Base-by-base conservation (phyloP, 2,888 invertebrate genomes). In the Ceriagrion tenellum region DNA sequence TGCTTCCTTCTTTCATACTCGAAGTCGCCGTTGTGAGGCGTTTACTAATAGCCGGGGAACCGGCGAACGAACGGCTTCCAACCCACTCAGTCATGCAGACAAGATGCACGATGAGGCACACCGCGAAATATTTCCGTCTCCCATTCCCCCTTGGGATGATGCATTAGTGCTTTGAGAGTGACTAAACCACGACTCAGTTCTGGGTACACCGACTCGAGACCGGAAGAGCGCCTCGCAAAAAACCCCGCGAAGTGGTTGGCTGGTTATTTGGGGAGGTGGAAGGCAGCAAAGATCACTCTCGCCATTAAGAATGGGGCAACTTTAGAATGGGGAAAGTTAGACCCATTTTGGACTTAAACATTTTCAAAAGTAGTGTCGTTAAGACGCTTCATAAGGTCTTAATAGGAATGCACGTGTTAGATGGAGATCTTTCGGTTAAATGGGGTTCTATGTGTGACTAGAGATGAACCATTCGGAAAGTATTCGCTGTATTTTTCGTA, bases 81-180 rank as follows among this genome's bases (percentile, higher is more conserved):
- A n/a, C 30, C 26, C 81, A 35, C 16, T 81, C 81, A 81, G 35
- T 81, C 81, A 81, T 35, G 81, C 3, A 35, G 35, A 81, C 81
- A 74, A 74, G 74, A 30, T 30, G 74, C 30, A 35, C 81, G 81
- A 35, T 81, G 81, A 81, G 23, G 81, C 81, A 13, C 10, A 81
- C 81, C 35, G 81, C 30, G 18, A 35, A 81, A 81, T 81, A 81
- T 81, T 81, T 81, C 81, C 81, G 81, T 35, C 81, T 26, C 74
- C 30, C 81, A 18, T 47, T 47, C 47, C 47, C 47, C 47, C 47
- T 8, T n/a, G 69, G 69, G 69, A 26, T 81, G 81, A 81, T 81
- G 81, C 30, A 81, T 81, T 81, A 81, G 35, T 81, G 30, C 81
- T 81, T 35, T 35, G 13, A 30, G 26, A 81, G 26, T 81, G 81